Base-by-base conservation (phyloP, 2,888 invertebrate genomes). In the Tenthredo notha region DNA sequence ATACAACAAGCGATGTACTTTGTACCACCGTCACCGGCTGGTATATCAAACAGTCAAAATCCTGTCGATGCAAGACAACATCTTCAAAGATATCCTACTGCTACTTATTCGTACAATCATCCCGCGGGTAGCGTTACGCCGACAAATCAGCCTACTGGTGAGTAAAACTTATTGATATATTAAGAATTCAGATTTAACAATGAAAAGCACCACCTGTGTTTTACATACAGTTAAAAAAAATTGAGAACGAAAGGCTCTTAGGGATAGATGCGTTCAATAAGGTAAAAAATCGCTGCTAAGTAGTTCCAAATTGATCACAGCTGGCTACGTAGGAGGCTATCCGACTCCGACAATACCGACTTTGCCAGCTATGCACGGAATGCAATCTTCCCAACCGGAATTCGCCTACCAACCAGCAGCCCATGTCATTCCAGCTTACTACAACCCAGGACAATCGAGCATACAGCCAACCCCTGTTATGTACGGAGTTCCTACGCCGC, bases 1-100 rank as follows among this genome's bases (percentile, higher is more conserved):
- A 89, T 91, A 0, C 93, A 92, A 83, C 93, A 93, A 86, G 88
- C 92, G 29, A 92, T 93, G 93, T 93, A 93, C 86, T 92, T 93
- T 58, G 91, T 93, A 84, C 92, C 92, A 84, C 92, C 93, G 37
- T 89, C 92, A 47, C 91, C 90, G 85, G 88, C 92, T 40, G 88
- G 92, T n/a, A 88, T 92, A 70, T 88, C 91, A 12, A 89, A 92
- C 2, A 90, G 90, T 84, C 93, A 92, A 78, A 90, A 89, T 88
- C 88, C 91, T 18, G 87, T 87, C 6, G 93, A 93, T 10, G 89
- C 91, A 47, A 70, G 83, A 29, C 83, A 83, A 43, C 91, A 91
- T 75, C 85, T 86, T 6, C 88, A 87, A 29, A 90, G 92, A 88
- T 92, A 91, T 85, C 54, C 90, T 65, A 87, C 92, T 5, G 92